phyloP scores from a whole-genome alignment of 2,113 vertebrate species.

The Cichladusa arquata region DNA sequence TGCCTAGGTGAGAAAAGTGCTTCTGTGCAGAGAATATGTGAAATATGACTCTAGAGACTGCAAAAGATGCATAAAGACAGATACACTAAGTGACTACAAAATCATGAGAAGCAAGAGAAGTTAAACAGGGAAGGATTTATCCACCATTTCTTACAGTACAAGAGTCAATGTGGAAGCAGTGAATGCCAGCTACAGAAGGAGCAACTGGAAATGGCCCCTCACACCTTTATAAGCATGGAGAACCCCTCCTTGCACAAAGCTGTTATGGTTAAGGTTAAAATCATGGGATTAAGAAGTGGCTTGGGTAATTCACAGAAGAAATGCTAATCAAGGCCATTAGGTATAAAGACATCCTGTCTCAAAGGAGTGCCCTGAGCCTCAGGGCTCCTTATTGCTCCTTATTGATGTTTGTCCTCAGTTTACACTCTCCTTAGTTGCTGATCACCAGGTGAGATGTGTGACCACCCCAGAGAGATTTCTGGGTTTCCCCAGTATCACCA shows the following conservation, averaged over 20 bases:
- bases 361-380: background rate
- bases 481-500: background rate
- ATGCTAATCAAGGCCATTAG: background rate
- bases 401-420: background rate
- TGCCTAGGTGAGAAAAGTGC: background rate
- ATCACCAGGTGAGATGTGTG: background rate
- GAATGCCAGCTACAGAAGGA: background rate
- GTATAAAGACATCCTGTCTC: background rate
- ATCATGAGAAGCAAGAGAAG: background rate
- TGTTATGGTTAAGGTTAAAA: background rate
- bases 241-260: background rate
- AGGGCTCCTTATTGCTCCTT: background rate
- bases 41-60: background rate
- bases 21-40: background rate
- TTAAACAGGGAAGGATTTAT: background rate
- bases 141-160: background rate
- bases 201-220: background rate
- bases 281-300: background rate
- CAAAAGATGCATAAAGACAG: background rate
- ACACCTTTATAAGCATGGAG: background rate
- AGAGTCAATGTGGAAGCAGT: background rate
- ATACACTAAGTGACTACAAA: background rate
- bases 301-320: background rate
- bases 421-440: background rate
- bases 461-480: background rate